Evolutionary conservation across 2,113 vertebrate genomes (phyloP).

Genomic region (Myrmecobius fasciatus): DNA sequence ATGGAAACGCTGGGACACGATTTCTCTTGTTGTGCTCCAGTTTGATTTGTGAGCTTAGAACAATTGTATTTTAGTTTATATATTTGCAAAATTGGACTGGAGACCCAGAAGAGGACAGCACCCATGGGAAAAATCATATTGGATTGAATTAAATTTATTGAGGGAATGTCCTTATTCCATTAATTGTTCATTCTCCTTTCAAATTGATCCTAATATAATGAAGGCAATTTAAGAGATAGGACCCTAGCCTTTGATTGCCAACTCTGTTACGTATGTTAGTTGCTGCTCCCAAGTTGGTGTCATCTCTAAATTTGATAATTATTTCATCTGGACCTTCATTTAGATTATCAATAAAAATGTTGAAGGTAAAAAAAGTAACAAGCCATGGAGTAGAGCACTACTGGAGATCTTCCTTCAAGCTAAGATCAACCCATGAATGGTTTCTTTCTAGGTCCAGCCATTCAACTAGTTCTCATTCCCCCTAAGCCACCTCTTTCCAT

Average conservation of each 20-base stretch:
- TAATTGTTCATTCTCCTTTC: not conserved
- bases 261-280: not conserved
- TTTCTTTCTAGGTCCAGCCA: not conserved
- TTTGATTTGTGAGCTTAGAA: not conserved
- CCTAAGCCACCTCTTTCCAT: not conserved
- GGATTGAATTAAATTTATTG: not conserved
- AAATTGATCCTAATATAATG: not conserved
- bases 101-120: not conserved
- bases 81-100: not conserved
- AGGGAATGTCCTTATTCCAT: not conserved
- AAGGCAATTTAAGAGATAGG: not conserved
- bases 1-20: not conserved
- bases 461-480: not conserved
- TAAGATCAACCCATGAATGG: not conserved
- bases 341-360: not conserved
- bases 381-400: not conserved
- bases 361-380: not conserved
- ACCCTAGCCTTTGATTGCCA: not conserved
- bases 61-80: not conserved
- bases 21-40: not conserved
- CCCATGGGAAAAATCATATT: not conserved
- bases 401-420: not conserved
- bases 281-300: not conserved
- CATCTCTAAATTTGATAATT: not conserved
- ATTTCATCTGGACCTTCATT: not conserved